These are phyloP conservation scores for Hiodon alosoides DNA, from an alignment of 2,113 vertebrate genomes.

Conservation along the genomic window DNA sequence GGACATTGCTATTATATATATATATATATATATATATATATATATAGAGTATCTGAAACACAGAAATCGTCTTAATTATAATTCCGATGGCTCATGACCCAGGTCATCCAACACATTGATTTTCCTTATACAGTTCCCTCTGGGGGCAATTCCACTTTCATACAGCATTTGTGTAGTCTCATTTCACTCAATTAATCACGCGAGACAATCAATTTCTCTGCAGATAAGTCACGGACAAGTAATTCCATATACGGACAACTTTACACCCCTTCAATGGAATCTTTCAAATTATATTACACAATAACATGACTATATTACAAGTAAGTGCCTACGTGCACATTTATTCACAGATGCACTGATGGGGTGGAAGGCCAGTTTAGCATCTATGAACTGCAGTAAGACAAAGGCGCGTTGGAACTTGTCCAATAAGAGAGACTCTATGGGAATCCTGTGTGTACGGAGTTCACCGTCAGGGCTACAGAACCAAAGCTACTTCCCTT, in stretches of 20 bases:
- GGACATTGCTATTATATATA: too few relatives aligned
- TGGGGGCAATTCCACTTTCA: conserved; percentile 52
- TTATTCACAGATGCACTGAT: neutral
- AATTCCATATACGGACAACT: conserved; percentile 35
- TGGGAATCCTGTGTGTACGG: too few relatives aligned
- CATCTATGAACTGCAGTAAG: too few relatives aligned
- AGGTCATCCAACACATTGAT: conserved; percentile 56
- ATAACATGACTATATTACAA: too few relatives aligned
- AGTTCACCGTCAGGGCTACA: too few relatives aligned
- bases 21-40: neutral
- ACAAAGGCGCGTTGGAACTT: too few relatives aligned
- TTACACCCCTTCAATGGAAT: conserved; percentile 6
- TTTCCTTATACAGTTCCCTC: conserved; percentile 47
- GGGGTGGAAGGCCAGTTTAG: too few relatives aligned
- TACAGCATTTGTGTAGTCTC: conserved; percentile 36
- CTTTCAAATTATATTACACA: too few relatives aligned
- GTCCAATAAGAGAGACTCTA: too few relatives aligned
- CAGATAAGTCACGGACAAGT: conserved; percentile 25
- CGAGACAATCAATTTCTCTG: conserved; percentile 48
- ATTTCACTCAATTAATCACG: conserved; percentile 49
- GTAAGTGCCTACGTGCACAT: too few relatives aligned
- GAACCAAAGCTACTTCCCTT: too few relatives aligned
- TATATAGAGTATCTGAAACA: conserved; percentile 54
- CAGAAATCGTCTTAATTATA: conserved; percentile 55
- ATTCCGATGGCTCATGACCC: conserved; percentile 52